These are phyloP conservation scores for Antheraea yamamai DNA, from an alignment of 2,888 invertebrate genomes.

Conservation along the genomic window DNA sequence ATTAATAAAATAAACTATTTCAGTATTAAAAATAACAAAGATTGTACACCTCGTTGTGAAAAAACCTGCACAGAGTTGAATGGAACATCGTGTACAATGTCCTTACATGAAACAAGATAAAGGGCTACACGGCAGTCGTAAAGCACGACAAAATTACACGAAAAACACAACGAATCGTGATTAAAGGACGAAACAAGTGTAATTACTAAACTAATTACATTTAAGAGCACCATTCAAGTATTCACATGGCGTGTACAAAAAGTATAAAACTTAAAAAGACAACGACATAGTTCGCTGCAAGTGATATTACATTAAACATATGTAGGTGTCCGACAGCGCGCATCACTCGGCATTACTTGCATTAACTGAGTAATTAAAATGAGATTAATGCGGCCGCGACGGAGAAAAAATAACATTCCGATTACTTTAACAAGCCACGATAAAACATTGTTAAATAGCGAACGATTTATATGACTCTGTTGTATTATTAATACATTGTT, in stretches of 20 bases:
- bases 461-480: not conserved
- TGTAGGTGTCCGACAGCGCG: not conserved
- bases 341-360: not conserved
- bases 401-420: not conserved
- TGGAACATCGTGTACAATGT: conserved; percentile 31
- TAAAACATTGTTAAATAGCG: not conserved
- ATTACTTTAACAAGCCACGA: not conserved
- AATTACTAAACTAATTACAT: conserved; percentile 66
- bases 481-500: not conserved
- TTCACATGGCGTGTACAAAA: conserved; percentile 55
- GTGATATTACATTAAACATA: not conserved
- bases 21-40: not conserved
- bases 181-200: conserved; percentile 64
- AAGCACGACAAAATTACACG: conserved; percentile 52
- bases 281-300: not conserved
- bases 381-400: not conserved
- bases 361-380: conserved; percentile 4
- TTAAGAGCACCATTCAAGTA: conserved; percentile 68
- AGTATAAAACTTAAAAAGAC: conserved; percentile 30
- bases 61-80: conserved; percentile 19
- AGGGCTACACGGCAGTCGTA: conserved; percentile 46
- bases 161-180: conserved; percentile 49
- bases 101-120: conserved; percentile 39
- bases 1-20: not conserved
- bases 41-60: not conserved